These are phyloP conservation scores for Drosophila lutescens DNA, from an alignment of 2,888 invertebrate species.

Conservation along the genomic window DNA sequence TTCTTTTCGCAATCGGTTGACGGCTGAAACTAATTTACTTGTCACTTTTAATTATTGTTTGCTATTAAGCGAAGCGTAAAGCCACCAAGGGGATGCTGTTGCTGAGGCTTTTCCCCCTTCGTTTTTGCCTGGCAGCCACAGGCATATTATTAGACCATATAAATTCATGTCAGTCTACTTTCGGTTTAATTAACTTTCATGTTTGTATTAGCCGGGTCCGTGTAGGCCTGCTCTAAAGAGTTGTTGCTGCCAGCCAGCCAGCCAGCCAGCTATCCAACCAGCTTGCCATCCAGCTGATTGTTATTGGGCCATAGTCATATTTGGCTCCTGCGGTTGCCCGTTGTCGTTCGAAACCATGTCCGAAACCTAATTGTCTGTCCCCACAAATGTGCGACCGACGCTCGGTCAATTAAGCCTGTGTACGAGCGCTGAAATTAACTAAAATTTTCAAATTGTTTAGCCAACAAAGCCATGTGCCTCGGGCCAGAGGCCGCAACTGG, in stretches of 20 bases:
- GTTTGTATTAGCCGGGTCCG: slow-evolving; percentile 66
- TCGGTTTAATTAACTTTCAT: slow-evolving; percentile 79
- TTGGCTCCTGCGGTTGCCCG: slow-evolving; percentile 28
- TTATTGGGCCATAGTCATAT: slow-evolving; percentile 39
- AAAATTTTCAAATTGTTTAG: slow-evolving; percentile 35
- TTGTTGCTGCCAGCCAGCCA: neutral
- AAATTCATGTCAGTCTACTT: slow-evolving; percentile 77
- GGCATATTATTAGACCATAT: slow-evolving; percentile 78
- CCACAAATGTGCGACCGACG: slow-evolving; percentile 45
- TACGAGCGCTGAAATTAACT: slow-evolving; percentile 19
- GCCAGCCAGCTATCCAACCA: neutral
- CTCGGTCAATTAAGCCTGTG: slow-evolving; percentile 47
- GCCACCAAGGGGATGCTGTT: slow-evolving; percentile 23
- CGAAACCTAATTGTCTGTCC: slow-evolving; percentile 64
- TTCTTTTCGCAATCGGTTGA: slow-evolving; percentile 43
- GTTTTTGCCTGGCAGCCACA: slow-evolving; percentile 35
- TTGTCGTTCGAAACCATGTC: slow-evolving; percentile 32
- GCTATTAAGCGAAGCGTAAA: slow-evolving; percentile 66
- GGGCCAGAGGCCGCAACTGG: neutral
- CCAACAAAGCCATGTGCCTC: slow-evolving; percentile 17
- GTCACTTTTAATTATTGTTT: slow-evolving; percentile 75
- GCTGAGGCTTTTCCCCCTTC: neutral
- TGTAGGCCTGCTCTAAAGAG: slow-evolving; percentile 32
- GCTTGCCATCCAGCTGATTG: slow-evolving; percentile 21
- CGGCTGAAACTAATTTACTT: slow-evolving; percentile 74